phyloP scores from a whole-genome alignment of 2,797 vertebrate species.

The Ceryle rudis region DNA sequence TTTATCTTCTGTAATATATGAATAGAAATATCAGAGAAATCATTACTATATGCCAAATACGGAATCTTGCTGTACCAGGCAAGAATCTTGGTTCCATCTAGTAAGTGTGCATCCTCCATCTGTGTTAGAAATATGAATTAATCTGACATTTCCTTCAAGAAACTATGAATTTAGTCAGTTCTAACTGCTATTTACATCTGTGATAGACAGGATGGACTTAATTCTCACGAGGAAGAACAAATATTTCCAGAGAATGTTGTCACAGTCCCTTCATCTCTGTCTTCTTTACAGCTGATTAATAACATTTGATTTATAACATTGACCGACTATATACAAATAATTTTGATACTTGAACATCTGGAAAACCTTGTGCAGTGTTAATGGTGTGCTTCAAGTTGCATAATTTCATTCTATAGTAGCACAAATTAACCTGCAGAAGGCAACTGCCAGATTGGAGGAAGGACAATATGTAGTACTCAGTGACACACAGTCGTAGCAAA shows the following conservation, averaged over 20 bases:
- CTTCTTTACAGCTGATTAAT: constrained; percentile 3
- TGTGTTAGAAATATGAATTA: constrained; percentile 5
- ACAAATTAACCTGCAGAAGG: constrained; percentile 30
- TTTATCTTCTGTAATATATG: background rate
- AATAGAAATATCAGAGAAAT: background rate
- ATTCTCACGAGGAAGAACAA: background rate
- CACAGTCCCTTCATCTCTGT: background rate
- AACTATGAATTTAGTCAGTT: background rate
- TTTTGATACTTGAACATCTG: constrained; percentile 27
- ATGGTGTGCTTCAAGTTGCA: constrained; percentile 8
- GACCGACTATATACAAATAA: background rate
- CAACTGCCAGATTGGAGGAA: background rate
- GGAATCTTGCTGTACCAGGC: background rate
- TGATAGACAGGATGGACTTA: background rate
- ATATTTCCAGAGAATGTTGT: background rate
- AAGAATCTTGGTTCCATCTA: background rate
- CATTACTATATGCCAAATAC: background rate
- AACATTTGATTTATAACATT: background rate
- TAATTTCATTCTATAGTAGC: constrained; percentile 4
- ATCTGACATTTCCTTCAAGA: background rate
- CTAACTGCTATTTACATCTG: background rate
- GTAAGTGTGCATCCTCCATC: background rate
- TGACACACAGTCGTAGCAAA: background rate
- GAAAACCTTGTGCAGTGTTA: constrained; percentile 25
- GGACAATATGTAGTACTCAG: background rate